Evolutionary conservation across 2,888 invertebrate species (phyloP).

Genomic region (Rhogogaster chlorosoma): DNA sequence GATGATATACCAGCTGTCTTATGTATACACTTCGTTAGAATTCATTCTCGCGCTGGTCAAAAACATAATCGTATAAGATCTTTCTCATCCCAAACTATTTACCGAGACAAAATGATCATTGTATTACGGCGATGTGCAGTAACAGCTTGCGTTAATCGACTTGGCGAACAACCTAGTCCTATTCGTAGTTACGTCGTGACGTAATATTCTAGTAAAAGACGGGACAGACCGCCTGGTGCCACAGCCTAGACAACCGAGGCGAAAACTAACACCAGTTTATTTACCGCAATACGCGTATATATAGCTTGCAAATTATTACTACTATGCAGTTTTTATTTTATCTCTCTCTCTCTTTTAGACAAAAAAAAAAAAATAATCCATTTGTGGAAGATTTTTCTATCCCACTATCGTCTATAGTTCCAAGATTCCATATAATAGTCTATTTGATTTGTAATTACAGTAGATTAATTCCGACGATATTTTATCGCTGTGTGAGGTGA

Average conservation of each 20-base stretch:
- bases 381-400: background rate
- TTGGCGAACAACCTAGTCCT: slow-evolving; percentile 25
- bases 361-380: too few species aligned
- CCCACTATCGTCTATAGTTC: background rate
- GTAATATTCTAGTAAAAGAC: slow-evolving; percentile 36
- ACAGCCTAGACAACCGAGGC: slow-evolving; percentile 57
- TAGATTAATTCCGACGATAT: background rate
- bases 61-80: too few species aligned
- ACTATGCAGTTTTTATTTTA: background rate
- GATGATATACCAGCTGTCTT: background rate
- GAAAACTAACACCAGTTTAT: slow-evolving; percentile 8
- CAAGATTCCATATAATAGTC: background rate
- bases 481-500: background rate
- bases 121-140: slow-evolving; percentile 32
- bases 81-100: background rate
- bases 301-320: background rate
- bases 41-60: background rate
- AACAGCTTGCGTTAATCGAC: slow-evolving; percentile 31
- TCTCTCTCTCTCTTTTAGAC: background rate
- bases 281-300: background rate
- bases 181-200: slow-evolving; percentile 55
- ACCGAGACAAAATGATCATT: background rate
- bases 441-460: background rate
- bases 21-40: too few species aligned
- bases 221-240: slow-evolving; percentile 76